Evolutionary conservation across 2,113 vertebrate genomes (phyloP), one percentile per base, ranked within the genome.

Genomic region (Takifugu bimaculatus): DNA sequence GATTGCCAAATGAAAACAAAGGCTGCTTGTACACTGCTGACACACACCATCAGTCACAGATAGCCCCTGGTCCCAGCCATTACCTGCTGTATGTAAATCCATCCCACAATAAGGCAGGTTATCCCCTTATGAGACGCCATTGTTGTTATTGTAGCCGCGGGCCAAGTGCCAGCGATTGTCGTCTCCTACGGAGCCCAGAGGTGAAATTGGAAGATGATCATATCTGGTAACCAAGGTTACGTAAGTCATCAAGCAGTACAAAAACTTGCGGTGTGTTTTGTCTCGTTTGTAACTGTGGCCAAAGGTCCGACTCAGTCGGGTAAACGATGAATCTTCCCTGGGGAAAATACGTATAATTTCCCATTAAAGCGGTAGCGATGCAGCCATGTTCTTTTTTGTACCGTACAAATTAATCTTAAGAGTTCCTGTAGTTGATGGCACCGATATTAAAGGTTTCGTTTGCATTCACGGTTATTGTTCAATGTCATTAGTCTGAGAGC

Each of bases 51-150:
- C 84, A 83, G 81, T 86, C 86, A 85, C 53, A 64, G 59, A 74
- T 59, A 65, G 85, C 87, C 84, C 54, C 68, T 54, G 54, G 84
- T 39, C 70, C 63, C 59, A 53, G 61, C 53, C 75, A 86, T 83
- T 81, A 84, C 81, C 81, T 83, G 79, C 81, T 72, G 60, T 79
- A 87, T 88, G 83, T 85, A 87, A 84, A 87, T 87, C 84, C 63
- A 79, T 61, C 63, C 81, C 80, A 78, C 77, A 86, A 87, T 85
- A 83, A 80, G 78, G 62, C 72, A 69, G 66, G 79, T 84, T 77
- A 80, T 75, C 78, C 77, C 65, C 72, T 74, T 63, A 67, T 69
- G 77, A 74, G 64, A 70, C 50, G 20, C 25, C 6, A 26, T 56
- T 64, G 69, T 81, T 82, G 86, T 85, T 82, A 78, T 68, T 20